Conservation (phyloP, 1,140 invertebrate species). For the Lerema accius region DNA sequence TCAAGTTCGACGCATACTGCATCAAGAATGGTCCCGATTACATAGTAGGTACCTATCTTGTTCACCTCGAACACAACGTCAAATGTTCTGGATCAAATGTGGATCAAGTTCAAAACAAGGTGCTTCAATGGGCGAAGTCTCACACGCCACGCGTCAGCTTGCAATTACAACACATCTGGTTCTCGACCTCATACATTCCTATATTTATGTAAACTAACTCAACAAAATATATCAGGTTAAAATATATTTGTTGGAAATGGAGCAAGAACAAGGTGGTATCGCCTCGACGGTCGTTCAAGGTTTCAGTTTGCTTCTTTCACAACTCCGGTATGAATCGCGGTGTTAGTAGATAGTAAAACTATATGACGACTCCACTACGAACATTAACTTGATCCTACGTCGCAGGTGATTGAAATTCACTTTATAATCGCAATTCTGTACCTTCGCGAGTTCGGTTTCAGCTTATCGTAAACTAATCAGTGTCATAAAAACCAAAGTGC, state of each 20-base stretch:
- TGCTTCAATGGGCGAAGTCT: background rate
- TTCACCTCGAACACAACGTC: background rate
- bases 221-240: background rate
- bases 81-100: slow-evolving; percentile 2
- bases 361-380: no score
- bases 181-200: slow-evolving; percentile 3
- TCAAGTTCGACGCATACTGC: no score
- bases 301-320: background rate
- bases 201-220: slow-evolving; percentile 3
- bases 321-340: background rate
- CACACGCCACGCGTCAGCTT: background rate
- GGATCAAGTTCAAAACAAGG: slow-evolving; percentile 3
- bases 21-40: background rate
- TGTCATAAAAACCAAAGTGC: no score
- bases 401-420: no score
- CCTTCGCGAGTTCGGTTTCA: no score
- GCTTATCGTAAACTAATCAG: no score
- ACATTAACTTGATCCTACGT: no score
- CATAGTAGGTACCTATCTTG: background rate
- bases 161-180: slow-evolving; percentile 5
- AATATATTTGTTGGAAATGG: slow-evolving; percentile 2
- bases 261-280: slow-evolving; percentile 1
- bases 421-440: no score
- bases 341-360: background rate
- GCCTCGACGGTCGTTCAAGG: background rate